Conservation (phyloP, 2,113 vertebrate genomes). For the Agelaius phoeniceus region DNA sequence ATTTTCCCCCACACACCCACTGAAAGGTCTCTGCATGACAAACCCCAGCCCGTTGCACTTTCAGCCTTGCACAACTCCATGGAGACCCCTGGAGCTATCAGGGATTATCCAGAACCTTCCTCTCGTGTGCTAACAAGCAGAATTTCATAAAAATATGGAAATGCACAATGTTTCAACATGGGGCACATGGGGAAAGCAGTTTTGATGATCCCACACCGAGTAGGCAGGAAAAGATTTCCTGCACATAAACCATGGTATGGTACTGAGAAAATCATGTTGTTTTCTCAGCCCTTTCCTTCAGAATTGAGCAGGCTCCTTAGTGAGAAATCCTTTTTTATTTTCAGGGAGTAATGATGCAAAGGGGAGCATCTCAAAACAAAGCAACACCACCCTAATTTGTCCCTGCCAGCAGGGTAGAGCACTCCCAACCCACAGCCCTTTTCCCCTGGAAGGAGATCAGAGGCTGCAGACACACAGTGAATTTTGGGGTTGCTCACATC, state of each 20-base stretch:
- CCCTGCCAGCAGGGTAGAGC: background rate
- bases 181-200: background rate
- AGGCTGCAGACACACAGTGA: background rate
- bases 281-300: background rate
- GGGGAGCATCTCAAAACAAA: background rate
- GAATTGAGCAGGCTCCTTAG: background rate
- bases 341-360: background rate
- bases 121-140: background rate
- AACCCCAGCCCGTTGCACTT: accelerated
- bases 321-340: background rate
- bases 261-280: background rate
- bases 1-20: background rate
- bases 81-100: background rate
- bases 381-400: background rate
- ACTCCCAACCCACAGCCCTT: background rate
- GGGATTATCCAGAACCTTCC: background rate
- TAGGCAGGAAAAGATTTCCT: background rate
- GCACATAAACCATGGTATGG: background rate
- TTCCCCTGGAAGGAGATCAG: background rate
- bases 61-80: background rate
- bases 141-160: background rate
- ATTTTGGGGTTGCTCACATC: background rate
- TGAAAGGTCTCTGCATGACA: background rate
- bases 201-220: background rate
- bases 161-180: background rate